Evolutionary conservation across 2,113 vertebrate species (phyloP).

Genomic region (Bettongia penicillata): DNA sequence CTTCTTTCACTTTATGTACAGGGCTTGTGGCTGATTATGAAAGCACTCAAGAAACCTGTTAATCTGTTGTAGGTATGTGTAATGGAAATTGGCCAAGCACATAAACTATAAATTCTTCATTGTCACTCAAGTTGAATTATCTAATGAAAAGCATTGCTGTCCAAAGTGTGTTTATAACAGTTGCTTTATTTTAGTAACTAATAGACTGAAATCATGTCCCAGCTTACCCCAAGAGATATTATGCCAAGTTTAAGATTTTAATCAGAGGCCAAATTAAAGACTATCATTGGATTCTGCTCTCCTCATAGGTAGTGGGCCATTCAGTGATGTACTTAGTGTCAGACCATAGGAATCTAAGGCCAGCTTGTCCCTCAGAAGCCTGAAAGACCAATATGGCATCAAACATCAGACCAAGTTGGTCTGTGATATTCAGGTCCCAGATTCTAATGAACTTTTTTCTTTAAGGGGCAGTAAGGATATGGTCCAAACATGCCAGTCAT

Average conservation of each 20-base stretch:
- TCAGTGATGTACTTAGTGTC: slow-evolving; percentile 36
- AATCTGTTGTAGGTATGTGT: slow-evolving; percentile 2
- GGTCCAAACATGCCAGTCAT: background rate
- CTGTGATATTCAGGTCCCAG: background rate
- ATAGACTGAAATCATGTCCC: slow-evolving; percentile 35
- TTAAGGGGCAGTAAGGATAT: background rate
- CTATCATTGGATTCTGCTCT: slow-evolving; percentile 40
- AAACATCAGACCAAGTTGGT: slow-evolving; percentile 37
- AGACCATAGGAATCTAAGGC: slow-evolving; percentile 56
- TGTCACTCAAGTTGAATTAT: background rate
- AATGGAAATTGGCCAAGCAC: slow-evolving; percentile 3
- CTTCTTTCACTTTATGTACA: slow-evolving; percentile 5
- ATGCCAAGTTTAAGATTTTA: slow-evolving; percentile 5
- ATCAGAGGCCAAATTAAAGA: background rate
- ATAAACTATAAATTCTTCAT: background rate
- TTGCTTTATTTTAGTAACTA: slow-evolving; percentile 47
- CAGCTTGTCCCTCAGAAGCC: slow-evolving; percentile 40
- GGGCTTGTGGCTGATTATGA: slow-evolving; percentile 31
- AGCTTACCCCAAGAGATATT: slow-evolving; percentile 48
- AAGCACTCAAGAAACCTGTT: slow-evolving; percentile 16
- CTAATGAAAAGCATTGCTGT: background rate
- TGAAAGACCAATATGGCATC: slow-evolving; percentile 22
- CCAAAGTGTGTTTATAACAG: background rate
- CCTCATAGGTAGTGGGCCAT: background rate
- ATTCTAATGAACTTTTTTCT: background rate